Evolutionary conservation across 2,797 vertebrate species (phyloP).

Genomic region (Lepilemur ruficaudatus): DNA sequence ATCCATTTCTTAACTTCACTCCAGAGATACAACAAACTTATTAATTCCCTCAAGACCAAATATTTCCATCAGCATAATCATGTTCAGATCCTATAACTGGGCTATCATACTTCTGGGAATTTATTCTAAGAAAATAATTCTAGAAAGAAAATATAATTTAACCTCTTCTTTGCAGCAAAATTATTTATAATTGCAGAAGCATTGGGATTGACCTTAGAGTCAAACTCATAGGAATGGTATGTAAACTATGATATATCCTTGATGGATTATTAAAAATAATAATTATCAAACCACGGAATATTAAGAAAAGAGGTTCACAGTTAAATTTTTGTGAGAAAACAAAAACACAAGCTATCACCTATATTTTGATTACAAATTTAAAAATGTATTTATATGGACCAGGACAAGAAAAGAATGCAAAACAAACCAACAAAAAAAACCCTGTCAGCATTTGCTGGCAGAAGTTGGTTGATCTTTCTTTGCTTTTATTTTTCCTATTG

Average conservation of each 20-base stretch:
- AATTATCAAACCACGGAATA: not conserved
- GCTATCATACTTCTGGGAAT: slow-evolving; percentile 42
- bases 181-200: slow-evolving; percentile 36
- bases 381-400: not conserved
- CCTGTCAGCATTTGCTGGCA: not conserved
- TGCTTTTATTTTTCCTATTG: not conserved
- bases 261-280: not conserved
- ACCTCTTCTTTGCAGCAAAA: not conserved
- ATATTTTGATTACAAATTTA: not conserved
- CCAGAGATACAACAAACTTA: slow-evolving; percentile 39
- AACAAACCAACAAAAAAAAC: not conserved
- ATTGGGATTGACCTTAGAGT: not conserved
- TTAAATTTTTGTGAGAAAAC: slow-evolving; percentile 6
- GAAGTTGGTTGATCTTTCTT: not conserved
- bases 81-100: not conserved
- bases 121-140: slow-evolving; percentile 46
- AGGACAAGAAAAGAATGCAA: not conserved
- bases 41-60: slow-evolving; percentile 43
- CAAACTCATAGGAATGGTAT: not conserved
- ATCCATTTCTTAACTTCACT: slow-evolving; percentile 25
- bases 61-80: slow-evolving; percentile 40
- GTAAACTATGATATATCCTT: not conserved
- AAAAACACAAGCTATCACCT: not conserved
- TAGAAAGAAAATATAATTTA: slow-evolving; percentile 45
- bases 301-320: not conserved